Base-by-base conservation (phyloP, 2,888 invertebrate species). In the Meghimatium bilineatum region DNA sequence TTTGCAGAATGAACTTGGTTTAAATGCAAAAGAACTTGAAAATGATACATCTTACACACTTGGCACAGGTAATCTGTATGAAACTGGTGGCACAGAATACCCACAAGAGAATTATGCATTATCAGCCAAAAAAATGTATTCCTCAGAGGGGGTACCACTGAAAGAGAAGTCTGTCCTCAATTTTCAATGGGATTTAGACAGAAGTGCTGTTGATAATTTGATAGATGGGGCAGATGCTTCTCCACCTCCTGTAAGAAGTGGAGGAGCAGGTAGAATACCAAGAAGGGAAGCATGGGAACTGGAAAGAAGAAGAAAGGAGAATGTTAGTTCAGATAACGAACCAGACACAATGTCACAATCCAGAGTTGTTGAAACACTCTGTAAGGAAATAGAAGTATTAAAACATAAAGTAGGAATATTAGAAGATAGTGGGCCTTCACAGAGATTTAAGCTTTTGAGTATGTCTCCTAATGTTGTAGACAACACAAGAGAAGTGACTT, bases 341-440 rank as follows among this genome's bases (percentile, higher is more conserved):
- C 38, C 74, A 38, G 86, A 87, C 66, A 72, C 84, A 12, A 38
- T 56, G 14, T 82, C 79, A 67, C 86, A 87, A 63, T 63, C 86
- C 66, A 85, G 82, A 38, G 85, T 86, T 36, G 86, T 87, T 34
- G 86, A 87, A 38, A 75, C 84, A 0, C 76, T 87, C n/a, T 82
- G 82, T 78, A 88, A 89, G 85, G 91, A 91, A 86, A 88, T 91
- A 36, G 90, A 91, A 85, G 88, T 88, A 44, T 83, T 91, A 56
- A 90, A 89, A 71, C 78, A 89, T n/a, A 91, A 90, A 79, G 89
- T 91, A 84, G 89, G 90, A 56, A 86, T 88, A 36, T 86, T 91
- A 77, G 91, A 90, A 49, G 87, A 88, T 60, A 80, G 76, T 29
- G 63, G 34, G 5, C 72, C n/a, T 1, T 29, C 29, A 66, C 52